Conservation (phyloP, 2,888 invertebrate species). For the Ophion slaviceki region DNA sequence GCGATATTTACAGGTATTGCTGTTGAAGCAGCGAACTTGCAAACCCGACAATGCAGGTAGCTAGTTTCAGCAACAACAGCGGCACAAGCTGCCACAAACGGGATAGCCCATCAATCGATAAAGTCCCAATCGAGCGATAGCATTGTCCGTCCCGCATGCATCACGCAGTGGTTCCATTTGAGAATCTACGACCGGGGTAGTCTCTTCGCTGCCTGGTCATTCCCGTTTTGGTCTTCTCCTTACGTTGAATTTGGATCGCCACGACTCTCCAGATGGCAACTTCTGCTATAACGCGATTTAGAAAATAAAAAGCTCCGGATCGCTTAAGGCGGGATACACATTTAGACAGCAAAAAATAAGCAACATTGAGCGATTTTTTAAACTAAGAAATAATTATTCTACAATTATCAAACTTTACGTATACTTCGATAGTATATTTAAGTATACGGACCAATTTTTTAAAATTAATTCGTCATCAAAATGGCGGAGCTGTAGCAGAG, state of each 20-base stretch:
- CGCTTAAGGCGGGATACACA: too few species aligned
- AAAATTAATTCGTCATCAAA: too few species aligned
- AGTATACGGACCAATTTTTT: too few species aligned
- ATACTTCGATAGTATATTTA: too few species aligned
- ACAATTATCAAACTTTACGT: too few species aligned
- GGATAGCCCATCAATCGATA: conserved; percentile 43
- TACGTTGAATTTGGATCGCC: background rate
- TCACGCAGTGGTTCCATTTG: background rate
- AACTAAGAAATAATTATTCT: too few species aligned
- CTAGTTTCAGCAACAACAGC: conserved; percentile 18
- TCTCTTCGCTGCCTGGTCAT: background rate
- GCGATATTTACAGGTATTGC: conserved; percentile 41
- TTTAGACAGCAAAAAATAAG: too few species aligned
- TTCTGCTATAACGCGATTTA: too few species aligned
- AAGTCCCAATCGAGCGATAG: conserved; percentile 32
- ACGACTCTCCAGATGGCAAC: too few species aligned
- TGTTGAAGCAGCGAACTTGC: conserved; percentile 22
- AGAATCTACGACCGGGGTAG: background rate
- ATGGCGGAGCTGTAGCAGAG: too few species aligned
- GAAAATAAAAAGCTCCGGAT: too few species aligned
- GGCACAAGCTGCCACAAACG: background rate
- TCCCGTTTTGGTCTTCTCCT: background rate
- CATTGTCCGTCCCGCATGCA: conserved; percentile 13
- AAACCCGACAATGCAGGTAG: conserved; percentile 37
- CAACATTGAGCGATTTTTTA: too few species aligned